Percentiles rank a stretch among this genome's conserved stretches.
Conservation (phyloP, 2,888 invertebrate species). For the Lasioglossum malachurum region DNA sequence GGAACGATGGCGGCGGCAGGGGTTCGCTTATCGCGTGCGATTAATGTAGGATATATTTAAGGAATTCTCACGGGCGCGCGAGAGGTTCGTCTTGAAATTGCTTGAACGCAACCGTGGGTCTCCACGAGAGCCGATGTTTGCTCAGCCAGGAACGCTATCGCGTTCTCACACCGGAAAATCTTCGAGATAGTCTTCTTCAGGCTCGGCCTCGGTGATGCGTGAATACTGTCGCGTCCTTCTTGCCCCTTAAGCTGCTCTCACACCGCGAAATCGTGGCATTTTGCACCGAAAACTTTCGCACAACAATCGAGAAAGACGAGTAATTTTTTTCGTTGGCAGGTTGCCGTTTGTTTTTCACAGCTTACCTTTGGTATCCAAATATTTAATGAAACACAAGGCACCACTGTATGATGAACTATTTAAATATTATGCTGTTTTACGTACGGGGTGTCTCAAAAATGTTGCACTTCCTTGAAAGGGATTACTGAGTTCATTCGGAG, state of each 20-base stretch:
- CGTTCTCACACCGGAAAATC: slow-evolving; percentile 67
- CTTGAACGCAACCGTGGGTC: slow-evolving; percentile 47
- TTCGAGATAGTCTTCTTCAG: slow-evolving; percentile 64
- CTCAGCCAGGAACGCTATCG: slow-evolving; percentile 65
- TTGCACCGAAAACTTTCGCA: neutral
- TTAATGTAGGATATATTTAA: slow-evolving; percentile 36
- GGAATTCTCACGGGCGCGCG: slow-evolving; percentile 47
- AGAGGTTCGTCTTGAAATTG: slow-evolving; percentile 37
- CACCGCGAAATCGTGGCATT: neutral
- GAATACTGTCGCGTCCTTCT: slow-evolving; percentile 29
- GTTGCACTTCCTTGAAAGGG: too few species aligned
- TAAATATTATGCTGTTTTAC: neutral
- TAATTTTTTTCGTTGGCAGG: neutral
- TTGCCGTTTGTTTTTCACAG: too few species aligned
- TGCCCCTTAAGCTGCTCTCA: slow-evolving; percentile 40
- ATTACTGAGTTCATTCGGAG: too few species aligned
- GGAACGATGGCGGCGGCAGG: neutral
- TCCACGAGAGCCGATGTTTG: slow-evolving; percentile 62
- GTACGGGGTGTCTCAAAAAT: too few species aligned
- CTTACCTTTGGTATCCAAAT: neutral
- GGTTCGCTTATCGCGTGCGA: slow-evolving; percentile 33
- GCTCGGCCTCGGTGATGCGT: slow-evolving; percentile 41
- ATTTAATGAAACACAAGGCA: neutral
- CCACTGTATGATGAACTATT: neutral
- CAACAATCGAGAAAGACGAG: neutral